Evolutionary conservation across 2,888 invertebrate genomes (phyloP).

Genomic region (Megamerina dolium): DNA sequence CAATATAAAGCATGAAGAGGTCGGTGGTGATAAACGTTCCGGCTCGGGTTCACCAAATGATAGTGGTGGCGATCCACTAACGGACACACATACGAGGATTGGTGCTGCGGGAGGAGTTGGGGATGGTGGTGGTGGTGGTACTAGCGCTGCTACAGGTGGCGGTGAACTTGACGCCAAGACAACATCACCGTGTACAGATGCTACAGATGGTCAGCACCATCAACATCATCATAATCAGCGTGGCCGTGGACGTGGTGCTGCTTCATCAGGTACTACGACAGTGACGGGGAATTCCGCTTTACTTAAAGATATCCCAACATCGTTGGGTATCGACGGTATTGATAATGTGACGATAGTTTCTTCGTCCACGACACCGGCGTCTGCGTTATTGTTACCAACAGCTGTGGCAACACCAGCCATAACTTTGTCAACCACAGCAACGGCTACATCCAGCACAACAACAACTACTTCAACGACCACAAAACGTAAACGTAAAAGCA

Average conservation of each 20-base stretch:
- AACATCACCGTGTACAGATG: slow-evolving; percentile 50
- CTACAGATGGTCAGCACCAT: slow-evolving; percentile 29
- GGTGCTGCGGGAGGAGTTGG: slow-evolving; percentile 5
- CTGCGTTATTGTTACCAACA: too few species aligned
- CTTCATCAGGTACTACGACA: slow-evolving; percentile 33
- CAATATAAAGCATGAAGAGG: slow-evolving; percentile 74
- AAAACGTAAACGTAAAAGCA: slow-evolving; percentile 59
- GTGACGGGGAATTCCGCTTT: slow-evolving; percentile 34
- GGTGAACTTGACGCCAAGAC: slow-evolving; percentile 43
- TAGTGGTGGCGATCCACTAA: slow-evolving; percentile 73
- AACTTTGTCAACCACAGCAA: slow-evolving; percentile 5
- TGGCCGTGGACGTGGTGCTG: slow-evolving; percentile 37
- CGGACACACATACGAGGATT: slow-evolving; percentile 49
- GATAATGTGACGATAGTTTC: slow-evolving; percentile 23
- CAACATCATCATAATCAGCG: slow-evolving; percentile 26
- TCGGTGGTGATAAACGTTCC: slow-evolving; percentile 67
- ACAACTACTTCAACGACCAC: slow-evolving; percentile 27
- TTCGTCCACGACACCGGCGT: slow-evolving; percentile 7
- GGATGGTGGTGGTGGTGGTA: slow-evolving; percentile 23
- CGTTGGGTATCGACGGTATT: slow-evolving; percentile 32
- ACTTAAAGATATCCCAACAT: slow-evolving; percentile 37
- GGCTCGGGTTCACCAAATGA: too few species aligned
- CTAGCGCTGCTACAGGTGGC: slow-evolving; percentile 25
- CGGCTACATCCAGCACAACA: slow-evolving; percentile 15
- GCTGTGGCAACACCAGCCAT: slow-evolving; percentile 28